Evolutionary conservation across 2,797 vertebrate genomes (phyloP), one percentile per base, ranked within the genome.

Genomic region (Ctenosaura bakeri): DNA sequence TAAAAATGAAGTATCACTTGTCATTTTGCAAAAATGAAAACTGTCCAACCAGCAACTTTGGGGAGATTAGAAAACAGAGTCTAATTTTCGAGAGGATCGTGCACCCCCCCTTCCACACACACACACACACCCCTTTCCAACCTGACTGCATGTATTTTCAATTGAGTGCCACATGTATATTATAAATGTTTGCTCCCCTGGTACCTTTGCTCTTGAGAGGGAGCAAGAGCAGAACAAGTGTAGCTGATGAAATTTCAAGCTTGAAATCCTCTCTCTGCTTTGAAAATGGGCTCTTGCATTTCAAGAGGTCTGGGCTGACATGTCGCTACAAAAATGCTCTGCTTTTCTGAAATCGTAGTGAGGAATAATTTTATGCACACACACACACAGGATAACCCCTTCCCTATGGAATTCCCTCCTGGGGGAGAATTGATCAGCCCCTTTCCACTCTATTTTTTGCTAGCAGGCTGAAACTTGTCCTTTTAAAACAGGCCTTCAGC

Each of bases 1-100:
- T 94, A 96, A 94, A 96, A 96, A 94, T 94, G 92, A 97, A 96
- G 91, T 93, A 95, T 96, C 90, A 24, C 94, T 96, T 96, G 92
- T 95, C 91, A 85, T 92, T 94, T 95, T 81, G 83, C 90, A 92
- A 78, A 97, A 95, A 94, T 93, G 87, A 94, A 95, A 97, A 95
- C 76, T 94, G 92, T 92, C 93, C 94, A 96, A 32, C 64, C 91
- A 94, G 93, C 90, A 92, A 52, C 90, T 91, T 95, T 95, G 95
- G 91, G 85, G 91, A 94, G 93, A 96, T 95, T 89, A 95, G 92
- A 95, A 95, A 97, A 93, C 88, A 95, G 0, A 20, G 78, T 85
- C 69, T 94, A 59, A 94, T 96, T 96, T 96, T 82, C 90, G 26
- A 90, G 88, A 90, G 82, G 84, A 79, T 93, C 92, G 4, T 3